These are phyloP conservation scores for Hypotaenidia philippensis DNA, from an alignment of 2,797 vertebrate genomes.

Conservation along the genomic window DNA sequence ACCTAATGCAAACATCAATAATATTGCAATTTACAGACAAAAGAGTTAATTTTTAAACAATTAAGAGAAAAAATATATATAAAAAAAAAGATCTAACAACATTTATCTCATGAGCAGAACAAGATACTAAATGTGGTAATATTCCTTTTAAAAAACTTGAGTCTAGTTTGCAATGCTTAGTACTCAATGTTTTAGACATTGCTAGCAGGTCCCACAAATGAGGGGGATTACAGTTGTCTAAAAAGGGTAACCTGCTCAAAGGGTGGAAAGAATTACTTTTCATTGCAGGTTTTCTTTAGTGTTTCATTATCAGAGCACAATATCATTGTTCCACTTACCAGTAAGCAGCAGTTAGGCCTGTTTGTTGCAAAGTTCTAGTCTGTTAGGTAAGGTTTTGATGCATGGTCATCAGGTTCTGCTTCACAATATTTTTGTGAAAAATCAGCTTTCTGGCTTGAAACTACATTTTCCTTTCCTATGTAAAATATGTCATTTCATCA, in stretches of 20 bases:
- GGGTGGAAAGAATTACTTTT: not conserved
- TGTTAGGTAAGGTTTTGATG: not conserved
- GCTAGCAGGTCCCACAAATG: not conserved
- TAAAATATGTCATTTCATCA: not conserved
- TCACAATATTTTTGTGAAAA: not conserved
- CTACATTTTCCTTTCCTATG: not conserved
- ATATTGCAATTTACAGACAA: not conserved
- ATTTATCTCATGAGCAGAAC: not conserved
- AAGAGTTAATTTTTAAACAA: not conserved
- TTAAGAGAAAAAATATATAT: not conserved
- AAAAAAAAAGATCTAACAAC: not conserved
- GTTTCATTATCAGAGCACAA: not conserved
- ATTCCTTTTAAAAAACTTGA: not conserved
- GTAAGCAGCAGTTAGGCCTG: not conserved
- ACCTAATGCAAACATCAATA: not conserved
- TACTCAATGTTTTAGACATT: not conserved
- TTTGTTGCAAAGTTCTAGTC: not conserved
- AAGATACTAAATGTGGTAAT: not conserved
- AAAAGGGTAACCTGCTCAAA: not conserved
- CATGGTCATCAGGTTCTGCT: not conserved
- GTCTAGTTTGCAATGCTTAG: not conserved
- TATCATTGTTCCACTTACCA: not conserved
- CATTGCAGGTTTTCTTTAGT: not conserved
- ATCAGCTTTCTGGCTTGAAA: not conserved
- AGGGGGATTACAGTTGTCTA: not conserved